Percentiles rank a stretch among this genome's conserved stretches.
phyloP scores from a whole-genome alignment of 2,113 vertebrate species.

The Hippocampus guttulatus region DNA sequence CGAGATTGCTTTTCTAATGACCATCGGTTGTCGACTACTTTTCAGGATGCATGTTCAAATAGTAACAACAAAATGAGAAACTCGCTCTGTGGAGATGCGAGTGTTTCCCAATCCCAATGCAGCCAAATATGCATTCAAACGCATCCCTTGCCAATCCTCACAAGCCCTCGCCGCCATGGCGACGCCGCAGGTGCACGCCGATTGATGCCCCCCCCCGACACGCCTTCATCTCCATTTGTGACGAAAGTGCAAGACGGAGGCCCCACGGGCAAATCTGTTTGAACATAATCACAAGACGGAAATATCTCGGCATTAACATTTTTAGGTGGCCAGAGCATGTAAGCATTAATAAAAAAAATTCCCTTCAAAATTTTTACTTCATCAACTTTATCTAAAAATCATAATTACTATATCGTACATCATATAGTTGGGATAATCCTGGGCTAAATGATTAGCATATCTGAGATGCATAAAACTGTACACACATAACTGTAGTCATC shows the following conservation, averaged over 20 bases:
- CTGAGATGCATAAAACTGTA: neutral
- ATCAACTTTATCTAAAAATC: too few species aligned
- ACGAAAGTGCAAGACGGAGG: constrained; percentile 19
- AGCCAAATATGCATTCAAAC: constrained; percentile 2
- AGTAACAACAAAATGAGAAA: neutral
- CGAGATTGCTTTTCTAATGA: too few species aligned
- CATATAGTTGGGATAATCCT: too few species aligned
- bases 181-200: constrained; percentile 45
- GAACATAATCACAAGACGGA: neutral
- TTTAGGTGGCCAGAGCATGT: neutral
- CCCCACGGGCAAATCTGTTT: constrained; percentile 25
- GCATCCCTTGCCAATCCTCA: constrained; percentile 8
- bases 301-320: neutral
- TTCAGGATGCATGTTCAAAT: neutral
- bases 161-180: constrained; percentile 23
- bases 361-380: too few species aligned
- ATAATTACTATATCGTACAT: too few species aligned
- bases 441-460: neutral
- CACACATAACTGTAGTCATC: neutral
- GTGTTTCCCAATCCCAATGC: neutral
- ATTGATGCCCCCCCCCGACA: constrained; percentile 29
- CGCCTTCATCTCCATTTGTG: constrained; percentile 40
- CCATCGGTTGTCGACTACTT: too few species aligned
- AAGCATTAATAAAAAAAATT: too few species aligned
- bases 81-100: neutral